Conservation (phyloP, 1,140 invertebrate species). For the Drosophila tropicalis region DNA sequence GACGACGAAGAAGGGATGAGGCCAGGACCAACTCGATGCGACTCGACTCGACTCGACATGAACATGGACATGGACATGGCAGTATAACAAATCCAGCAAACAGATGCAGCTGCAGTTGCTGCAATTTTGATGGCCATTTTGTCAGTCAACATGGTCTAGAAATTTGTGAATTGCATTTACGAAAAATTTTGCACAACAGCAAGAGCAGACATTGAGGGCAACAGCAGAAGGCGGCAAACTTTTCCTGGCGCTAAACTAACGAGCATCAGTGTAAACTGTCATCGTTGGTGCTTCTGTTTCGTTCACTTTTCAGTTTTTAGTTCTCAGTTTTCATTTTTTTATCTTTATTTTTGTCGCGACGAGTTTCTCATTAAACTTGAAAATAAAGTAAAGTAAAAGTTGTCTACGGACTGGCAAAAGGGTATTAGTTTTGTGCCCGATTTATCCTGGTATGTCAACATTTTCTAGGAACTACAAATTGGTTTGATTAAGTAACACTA, state of each 20-base stretch:
- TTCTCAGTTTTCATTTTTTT: background rate
- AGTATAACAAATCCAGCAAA: slow-evolving; percentile 56
- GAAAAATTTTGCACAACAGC: slow-evolving; percentile 5
- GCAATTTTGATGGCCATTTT: slow-evolving; percentile 38
- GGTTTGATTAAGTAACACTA: background rate
- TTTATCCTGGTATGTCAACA: slow-evolving; percentile 37
- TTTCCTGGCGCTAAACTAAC: slow-evolving; percentile 62
- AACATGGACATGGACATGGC: slow-evolving; percentile 44
- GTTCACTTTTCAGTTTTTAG: background rate
- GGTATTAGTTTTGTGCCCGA: slow-evolving; percentile 36
- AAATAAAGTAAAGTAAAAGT: slow-evolving; percentile 48
- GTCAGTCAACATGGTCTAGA: slow-evolving; percentile 35
- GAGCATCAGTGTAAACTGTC: slow-evolving; percentile 74
- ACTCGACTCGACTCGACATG: slow-evolving; percentile 43
- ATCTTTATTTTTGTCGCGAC: slow-evolving; percentile 20
- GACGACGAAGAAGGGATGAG: slow-evolving; percentile 11
- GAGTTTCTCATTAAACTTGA: slow-evolving; percentile 67
- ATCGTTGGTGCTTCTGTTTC: slow-evolving; percentile 27
- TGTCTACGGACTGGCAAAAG: slow-evolving; percentile 5
- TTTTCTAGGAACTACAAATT: slow-evolving; percentile 47
- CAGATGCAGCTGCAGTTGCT: slow-evolving; percentile 29
- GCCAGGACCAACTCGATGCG: background rate
- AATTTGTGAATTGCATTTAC: slow-evolving; percentile 59
- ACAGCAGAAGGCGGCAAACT: slow-evolving; percentile 31
- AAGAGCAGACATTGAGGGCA: slow-evolving; percentile 1